Percentiles rank a stretch among this genome's conserved stretches.
These are phyloP conservation scores for Vireo altiloquus DNA, from an alignment of 2,113 vertebrate genomes.

Conservation along the genomic window DNA sequence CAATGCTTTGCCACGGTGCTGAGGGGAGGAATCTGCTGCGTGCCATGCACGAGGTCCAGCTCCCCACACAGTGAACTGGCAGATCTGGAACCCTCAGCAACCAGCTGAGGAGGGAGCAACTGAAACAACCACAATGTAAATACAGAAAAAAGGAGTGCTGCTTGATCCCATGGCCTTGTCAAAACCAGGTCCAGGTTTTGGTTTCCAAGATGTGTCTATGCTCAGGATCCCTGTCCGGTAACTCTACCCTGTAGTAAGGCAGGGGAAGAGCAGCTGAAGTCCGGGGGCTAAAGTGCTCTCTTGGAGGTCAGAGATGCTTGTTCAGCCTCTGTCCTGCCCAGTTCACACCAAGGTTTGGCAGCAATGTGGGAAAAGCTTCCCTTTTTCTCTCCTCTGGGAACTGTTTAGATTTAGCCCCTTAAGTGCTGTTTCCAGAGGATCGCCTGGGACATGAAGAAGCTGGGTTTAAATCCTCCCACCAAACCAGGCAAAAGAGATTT, in stretches of 20 bases:
- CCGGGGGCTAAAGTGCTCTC: neutral
- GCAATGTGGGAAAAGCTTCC: neutral
- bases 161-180: neutral
- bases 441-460: fast-evolving
- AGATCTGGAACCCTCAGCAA: neutral
- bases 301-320: neutral
- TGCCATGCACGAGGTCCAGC: fast-evolving
- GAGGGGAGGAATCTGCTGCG: fast-evolving
- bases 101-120: neutral
- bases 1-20: neutral
- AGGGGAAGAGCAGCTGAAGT: neutral
- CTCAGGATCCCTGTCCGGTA: neutral
- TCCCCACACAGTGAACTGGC: neutral
- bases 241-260: neutral
- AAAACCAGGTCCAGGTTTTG: neutral
- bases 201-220: neutral
- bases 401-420: neutral
- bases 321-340: neutral
- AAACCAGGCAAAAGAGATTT: neutral
- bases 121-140: neutral
- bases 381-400: neutral
- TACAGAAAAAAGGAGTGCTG: neutral
- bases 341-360: neutral
- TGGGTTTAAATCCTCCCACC: neutral
- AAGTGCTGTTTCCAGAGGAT: neutral